Evolutionary conservation across 2,113 vertebrate genomes (phyloP), one percentile per base, ranked within the genome.

Genomic region (Blennius ocellaris): DNA sequence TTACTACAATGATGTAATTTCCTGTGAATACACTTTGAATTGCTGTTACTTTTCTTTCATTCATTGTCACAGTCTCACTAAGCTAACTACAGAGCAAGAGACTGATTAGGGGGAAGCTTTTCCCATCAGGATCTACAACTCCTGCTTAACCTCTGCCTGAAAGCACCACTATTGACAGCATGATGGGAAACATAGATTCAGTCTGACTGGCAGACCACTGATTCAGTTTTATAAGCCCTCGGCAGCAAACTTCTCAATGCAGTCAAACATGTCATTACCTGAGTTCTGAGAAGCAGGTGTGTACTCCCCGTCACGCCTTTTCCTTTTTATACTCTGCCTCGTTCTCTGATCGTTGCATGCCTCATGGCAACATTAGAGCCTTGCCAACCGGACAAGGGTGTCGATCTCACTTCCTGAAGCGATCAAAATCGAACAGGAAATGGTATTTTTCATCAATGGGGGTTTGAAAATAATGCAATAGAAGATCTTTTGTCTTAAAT

Each of bases 391-490:
- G 60, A 56, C 8, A 8, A 52, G 15, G 47, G 59, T 36, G 6
- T 15, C 12, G 15, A 8, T 62, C 36, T 55, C 44, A 37, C 9
- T 36, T 11, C 53, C 6, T 17, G 14, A 63, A 37, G 30, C 15
- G 17, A 58, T 8, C n/a, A 58, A 58, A 47, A 4, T 21, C 45
- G 30, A 57, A 58, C 45, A 67, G 73, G 30, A 81, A 62, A 67
- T 47, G 0, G 45, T 17, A 49, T 82, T 5, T 8, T 16, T 52
- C 1, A 30, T 30, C 47, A 53, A 62, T 8, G 44, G 58, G 44
- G 17, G 16, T 15, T 36, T 43, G 7, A 4, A 5, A 43, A 43
- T 6, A 6, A 16, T 16, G 40, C 38, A 39, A 7, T 14, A 47
- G 11, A 47, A 47, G 10, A 14, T 2, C 3, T 14, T 4, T 48